These are phyloP conservation scores for Sesamia inferens DNA, from an alignment of 2,888 invertebrate species.

Conservation along the genomic window DNA sequence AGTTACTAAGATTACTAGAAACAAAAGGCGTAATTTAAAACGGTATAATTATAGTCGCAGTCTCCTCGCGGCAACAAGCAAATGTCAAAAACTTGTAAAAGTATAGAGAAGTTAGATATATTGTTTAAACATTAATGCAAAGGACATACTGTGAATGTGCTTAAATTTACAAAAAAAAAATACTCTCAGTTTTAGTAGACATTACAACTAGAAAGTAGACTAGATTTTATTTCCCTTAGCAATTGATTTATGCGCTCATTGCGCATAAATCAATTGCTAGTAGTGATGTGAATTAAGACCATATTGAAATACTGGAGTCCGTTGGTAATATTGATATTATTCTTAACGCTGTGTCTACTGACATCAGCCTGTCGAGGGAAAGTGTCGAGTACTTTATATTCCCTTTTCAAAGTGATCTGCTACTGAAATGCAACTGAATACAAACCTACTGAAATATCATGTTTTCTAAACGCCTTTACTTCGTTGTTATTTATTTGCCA, in stretches of 20 bases:
- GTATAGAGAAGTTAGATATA: too few species aligned
- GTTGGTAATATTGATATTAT: conserved; percentile 63
- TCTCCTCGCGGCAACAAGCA: too few species aligned
- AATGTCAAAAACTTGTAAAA: too few species aligned
- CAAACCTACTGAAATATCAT: conserved; percentile 29
- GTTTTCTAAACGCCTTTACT: conserved; percentile 42
- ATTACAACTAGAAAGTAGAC: conserved; percentile 61
- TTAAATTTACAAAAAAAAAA: too few species aligned
- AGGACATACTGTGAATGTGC: too few species aligned
- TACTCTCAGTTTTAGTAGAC: conserved; percentile 20
- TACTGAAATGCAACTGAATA: conserved; percentile 52
- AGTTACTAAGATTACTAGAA: conserved; percentile 23
- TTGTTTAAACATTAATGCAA: too few species aligned
- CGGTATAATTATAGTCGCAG: too few species aligned
- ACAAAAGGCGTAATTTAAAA: background rate
- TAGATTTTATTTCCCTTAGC: conserved; percentile 43
- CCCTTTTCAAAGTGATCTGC: conserved; percentile 69
- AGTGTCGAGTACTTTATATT: conserved; percentile 67
- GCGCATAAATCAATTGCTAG: too few species aligned
- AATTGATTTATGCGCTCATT: conserved; percentile 58
- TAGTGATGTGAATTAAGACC: conserved; percentile 58
- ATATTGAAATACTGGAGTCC: conserved; percentile 53
- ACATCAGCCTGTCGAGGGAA: conserved; percentile 64
- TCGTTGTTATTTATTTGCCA: conserved; percentile 26
- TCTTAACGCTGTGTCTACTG: conserved; percentile 62